Base-by-base conservation (phyloP, 2,888 invertebrate genomes). In the Portevinia maculata region DNA sequence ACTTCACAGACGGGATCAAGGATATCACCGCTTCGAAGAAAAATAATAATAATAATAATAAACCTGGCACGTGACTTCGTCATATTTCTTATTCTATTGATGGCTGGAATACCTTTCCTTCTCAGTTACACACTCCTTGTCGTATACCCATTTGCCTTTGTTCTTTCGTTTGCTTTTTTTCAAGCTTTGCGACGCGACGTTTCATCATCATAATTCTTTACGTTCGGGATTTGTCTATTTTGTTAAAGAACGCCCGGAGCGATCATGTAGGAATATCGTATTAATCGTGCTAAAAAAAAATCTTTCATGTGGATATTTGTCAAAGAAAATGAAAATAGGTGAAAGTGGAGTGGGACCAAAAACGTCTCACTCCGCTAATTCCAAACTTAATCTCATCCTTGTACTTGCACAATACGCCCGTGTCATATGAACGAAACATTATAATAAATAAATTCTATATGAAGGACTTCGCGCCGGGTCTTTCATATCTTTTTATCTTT, bases 401-500 rank as follows among this genome's bases (percentile, higher is more conserved):
- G 19, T 19, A 19, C 17, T 11, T 11, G 48, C 17, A 28, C 32
- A 44, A 8, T 7, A 39, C 1, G 1, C 28, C 28, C 48, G n/a
- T n/a, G 48, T n/a, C 52, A 53, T 21, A 53, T 13, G 52, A 70
- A 37, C 50, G 41, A 48, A 64, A 41, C 48, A 81, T 76, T 76
- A 76, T 76, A 75, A 81, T 76, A 81, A 81, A 81, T 81, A 81
- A 81, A 75, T 75, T 75, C 75, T 41, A 57, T 44, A 62, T n/a
- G 55, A 55, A 62, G 57, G 69, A 69, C 67, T 24, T 24, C 24
- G 24, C 39, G 32, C 64, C 41, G 30, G 48, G 81, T 76, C 76
- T 59, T 65, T 76, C 81, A 71, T 76, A 81, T 75, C 81, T 75
- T 71, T 81, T 64, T 76, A 81, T 81, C 75, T 75, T 64, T 81